Conservation (phyloP, 1,140 invertebrate species). For the Anadara kagoshimensis region DNA sequence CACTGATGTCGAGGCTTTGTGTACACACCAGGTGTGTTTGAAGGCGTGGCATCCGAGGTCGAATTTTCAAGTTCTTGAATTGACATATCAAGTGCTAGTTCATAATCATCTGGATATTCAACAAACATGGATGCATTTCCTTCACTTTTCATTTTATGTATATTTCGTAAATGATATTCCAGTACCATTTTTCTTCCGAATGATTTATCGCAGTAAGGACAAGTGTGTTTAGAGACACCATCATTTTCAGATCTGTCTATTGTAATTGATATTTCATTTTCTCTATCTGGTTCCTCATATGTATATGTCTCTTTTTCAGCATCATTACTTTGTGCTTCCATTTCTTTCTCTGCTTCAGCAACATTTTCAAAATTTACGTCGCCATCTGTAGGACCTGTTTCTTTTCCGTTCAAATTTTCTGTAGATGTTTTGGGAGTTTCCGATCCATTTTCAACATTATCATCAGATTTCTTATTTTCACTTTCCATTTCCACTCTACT, state of each 20-base stretch:
- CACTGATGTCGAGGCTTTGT: constrained; percentile 38
- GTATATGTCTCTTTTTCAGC: constrained; percentile 8
- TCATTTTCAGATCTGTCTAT: background rate
- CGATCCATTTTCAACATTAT: too few species aligned
- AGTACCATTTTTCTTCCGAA: constrained; percentile 43
- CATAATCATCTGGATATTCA: constrained; percentile 38
- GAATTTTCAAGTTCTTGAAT: constrained; percentile 39
- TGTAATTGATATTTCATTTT: background rate
- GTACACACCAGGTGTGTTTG: background rate
- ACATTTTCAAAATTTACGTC: background rate
- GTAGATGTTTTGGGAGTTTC: background rate
- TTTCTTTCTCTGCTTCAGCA: background rate
- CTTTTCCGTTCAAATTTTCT: too few species aligned
- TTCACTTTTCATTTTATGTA: constrained; percentile 34
- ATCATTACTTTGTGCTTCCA: background rate
- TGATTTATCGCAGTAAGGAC: constrained; percentile 38
- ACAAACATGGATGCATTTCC: constrained; percentile 30
- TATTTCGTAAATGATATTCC: constrained; percentile 40
- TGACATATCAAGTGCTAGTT: constrained; percentile 39
- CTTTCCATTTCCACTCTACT: background rate
- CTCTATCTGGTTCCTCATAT: background rate
- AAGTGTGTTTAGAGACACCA: constrained; percentile 25
- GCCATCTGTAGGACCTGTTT: background rate
- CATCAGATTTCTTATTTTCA: too few species aligned
- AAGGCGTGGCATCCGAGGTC: background rate